These are phyloP conservation scores for Anarrhichthys ocellatus DNA, from an alignment of 2,113 vertebrate genomes.

Conservation along the genomic window DNA sequence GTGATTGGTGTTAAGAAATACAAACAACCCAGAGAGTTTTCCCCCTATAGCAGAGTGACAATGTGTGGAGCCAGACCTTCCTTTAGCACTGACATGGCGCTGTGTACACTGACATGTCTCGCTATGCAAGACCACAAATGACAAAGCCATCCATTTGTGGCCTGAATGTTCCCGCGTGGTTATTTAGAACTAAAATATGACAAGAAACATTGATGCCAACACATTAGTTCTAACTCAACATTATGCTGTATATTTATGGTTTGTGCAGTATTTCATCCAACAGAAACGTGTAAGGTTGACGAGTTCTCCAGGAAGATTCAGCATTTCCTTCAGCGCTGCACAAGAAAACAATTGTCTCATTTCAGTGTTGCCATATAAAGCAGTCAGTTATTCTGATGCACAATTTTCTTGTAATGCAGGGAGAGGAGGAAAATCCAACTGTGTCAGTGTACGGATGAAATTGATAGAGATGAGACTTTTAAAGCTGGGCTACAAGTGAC, in stretches of 20 bases:
- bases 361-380: conserved; percentile 15
- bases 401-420: conserved; percentile 17
- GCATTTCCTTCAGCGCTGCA: not conserved
- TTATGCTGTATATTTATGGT: conserved; percentile 27
- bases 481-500: conserved; percentile 22
- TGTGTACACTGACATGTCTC: not conserved
- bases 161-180: not conserved
- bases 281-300: conserved; percentile 25
- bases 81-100: not conserved
- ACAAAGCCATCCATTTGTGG: conserved; percentile 9
- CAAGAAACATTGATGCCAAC: conserved; percentile 36
- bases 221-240: conserved; percentile 46
- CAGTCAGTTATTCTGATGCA: conserved; percentile 34
- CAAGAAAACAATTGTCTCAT: conserved; percentile 43
- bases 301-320: conserved; percentile 25
- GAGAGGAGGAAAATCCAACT: conserved; percentile 38
- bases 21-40: not conserved
- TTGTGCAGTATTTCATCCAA: conserved; percentile 37
- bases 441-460: conserved; percentile 17
- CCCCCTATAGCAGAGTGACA: not conserved
- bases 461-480: conserved; percentile 10
- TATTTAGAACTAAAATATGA: conserved; percentile 51
- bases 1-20: not conserved
- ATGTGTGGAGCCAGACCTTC: not conserved
- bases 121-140: not conserved